Conservation (phyloP, 2,113 vertebrate species). For the Stigmatopora nigra region DNA sequence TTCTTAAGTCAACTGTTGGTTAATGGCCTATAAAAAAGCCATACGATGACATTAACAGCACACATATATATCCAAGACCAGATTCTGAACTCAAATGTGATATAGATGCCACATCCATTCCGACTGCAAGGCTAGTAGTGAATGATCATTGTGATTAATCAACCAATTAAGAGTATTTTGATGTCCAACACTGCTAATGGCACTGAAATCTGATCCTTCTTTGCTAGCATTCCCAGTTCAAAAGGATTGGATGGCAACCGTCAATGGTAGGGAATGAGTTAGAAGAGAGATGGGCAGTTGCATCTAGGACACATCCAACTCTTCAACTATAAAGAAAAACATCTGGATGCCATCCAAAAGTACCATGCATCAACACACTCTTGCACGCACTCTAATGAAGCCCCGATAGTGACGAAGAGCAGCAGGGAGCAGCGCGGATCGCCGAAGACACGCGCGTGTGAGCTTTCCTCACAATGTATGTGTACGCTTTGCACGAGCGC, state of each 20-base stretch:
- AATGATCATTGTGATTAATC: no score
- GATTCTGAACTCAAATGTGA: neutral
- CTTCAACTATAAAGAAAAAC: constrained; percentile 60
- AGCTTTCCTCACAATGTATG: constrained; percentile 38
- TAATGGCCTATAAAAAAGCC: neutral
- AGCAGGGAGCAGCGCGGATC: constrained; percentile 63
- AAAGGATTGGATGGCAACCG: no score
- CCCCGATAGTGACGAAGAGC: constrained; percentile 94
- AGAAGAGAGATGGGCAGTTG: constrained; percentile 40
- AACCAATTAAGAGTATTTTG: no score
- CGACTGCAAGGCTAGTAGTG: no score
- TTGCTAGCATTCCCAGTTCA: no score
- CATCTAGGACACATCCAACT: constrained; percentile 59
- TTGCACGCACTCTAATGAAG: constrained; percentile 84
- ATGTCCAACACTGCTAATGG: no score
- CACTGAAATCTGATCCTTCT: no score
- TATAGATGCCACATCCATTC: no score
- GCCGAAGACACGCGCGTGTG: constrained; percentile 57
- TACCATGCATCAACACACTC: constrained; percentile 55
- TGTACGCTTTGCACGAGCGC: constrained; percentile 53
- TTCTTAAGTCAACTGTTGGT: neutral
- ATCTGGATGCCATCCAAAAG: constrained; percentile 63
- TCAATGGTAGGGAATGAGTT: no score
- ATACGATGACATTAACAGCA: constrained; percentile 6
- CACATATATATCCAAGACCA: constrained; percentile 1